These are phyloP conservation scores for Bos taurus DNA, from an alignment of 2,113 vertebrate genomes.

Conservation along the genomic window DNA sequence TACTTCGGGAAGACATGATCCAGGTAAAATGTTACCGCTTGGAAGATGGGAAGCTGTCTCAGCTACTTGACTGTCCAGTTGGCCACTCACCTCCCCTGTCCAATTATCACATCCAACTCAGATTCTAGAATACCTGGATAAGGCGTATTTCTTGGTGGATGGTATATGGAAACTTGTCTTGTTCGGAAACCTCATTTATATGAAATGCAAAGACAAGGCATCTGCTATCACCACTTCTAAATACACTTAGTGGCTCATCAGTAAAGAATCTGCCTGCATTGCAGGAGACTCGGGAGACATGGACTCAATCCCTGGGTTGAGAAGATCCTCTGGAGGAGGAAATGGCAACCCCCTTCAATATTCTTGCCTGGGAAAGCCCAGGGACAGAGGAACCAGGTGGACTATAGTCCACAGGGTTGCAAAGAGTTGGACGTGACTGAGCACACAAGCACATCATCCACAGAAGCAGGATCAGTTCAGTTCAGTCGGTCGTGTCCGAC, in stretches of 20 bases:
- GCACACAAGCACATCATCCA: neutral
- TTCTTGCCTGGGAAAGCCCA: neutral
- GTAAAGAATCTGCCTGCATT: neutral
- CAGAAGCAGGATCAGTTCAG: neutral
- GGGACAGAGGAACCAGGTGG: neutral
- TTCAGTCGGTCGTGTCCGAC: fast-evolving
- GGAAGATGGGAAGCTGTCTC: neutral
- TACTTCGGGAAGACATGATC: neutral
- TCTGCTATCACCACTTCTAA: neutral
- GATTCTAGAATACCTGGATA: neutral
- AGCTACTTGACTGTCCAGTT: neutral
- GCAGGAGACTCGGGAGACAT: neutral
- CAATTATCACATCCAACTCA: neutral
- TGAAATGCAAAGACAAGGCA: neutral
- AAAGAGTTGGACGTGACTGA: neutral
- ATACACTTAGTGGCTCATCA: neutral
- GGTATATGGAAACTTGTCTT: neutral
- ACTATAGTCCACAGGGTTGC: neutral
- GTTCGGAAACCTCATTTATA: neutral
- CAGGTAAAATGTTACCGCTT: neutral
- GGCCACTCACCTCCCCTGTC: neutral
- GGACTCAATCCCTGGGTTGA: neutral
- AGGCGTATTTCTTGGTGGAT: neutral
- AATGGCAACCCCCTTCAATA: neutral
- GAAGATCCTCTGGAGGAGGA: neutral